Conservation (phyloP, 2,888 invertebrate species). For the Lithophane socia region DNA sequence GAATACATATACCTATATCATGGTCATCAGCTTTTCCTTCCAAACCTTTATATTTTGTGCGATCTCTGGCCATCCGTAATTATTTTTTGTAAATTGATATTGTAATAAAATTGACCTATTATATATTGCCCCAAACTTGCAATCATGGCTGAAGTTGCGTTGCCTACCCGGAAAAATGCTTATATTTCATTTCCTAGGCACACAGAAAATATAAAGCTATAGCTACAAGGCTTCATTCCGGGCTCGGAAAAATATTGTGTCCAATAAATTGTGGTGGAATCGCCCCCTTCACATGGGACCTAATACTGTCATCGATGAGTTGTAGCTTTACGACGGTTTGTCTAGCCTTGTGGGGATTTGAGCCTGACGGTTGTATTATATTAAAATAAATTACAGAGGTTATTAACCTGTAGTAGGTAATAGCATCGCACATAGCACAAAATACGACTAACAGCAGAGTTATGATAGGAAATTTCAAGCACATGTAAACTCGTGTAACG, state of each 20-base stretch:
- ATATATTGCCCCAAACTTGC: neutral
- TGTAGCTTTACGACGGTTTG: conserved; percentile 36
- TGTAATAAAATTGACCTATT: neutral
- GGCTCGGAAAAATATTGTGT: conserved; percentile 30
- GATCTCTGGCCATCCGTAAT: neutral
- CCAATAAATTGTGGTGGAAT: conserved; percentile 43
- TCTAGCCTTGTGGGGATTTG: conserved; percentile 38
- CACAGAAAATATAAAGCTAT: conserved; percentile 3
- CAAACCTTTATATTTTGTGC: neutral
- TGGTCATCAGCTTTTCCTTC: neutral
- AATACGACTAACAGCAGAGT: neutral
- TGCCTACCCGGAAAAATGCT: neutral
- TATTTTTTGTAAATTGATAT: neutral
- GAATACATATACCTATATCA: neutral
- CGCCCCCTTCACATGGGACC: conserved; percentile 24
- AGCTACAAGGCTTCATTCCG: neutral
- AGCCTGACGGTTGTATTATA: conserved; percentile 15
- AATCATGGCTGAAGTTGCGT: neutral
- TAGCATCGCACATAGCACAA: neutral
- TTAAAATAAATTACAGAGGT: conserved; percentile 38
- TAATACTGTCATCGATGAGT: conserved; percentile 43
- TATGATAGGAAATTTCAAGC: neutral
- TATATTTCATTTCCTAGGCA: neutral
- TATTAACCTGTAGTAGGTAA: conserved; percentile 16
- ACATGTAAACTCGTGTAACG: neutral